These are phyloP conservation scores for Timema cristinae DNA, from an alignment of 2,888 invertebrate species.

Conservation along the genomic window DNA sequence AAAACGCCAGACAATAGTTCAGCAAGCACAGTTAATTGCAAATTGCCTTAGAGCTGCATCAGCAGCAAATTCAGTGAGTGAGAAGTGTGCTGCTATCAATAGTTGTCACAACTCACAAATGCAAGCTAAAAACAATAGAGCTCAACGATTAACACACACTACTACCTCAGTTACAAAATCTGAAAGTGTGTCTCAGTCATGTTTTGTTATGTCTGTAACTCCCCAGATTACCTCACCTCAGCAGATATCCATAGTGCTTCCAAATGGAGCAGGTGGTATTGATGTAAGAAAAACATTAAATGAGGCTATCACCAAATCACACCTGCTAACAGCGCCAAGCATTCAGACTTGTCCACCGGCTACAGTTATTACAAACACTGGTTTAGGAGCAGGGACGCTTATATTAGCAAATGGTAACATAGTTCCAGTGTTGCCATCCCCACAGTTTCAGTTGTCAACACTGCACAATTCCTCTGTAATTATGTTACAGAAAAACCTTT, in stretches of 20 bases:
- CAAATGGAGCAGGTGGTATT: slow-evolving; percentile 5
- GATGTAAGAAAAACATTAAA: neutral
- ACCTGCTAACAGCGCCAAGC: slow-evolving; percentile 23
- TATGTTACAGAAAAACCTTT: slow-evolving; percentile 22
- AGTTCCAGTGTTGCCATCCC: slow-evolving; percentile 40
- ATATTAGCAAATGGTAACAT: slow-evolving; percentile 44
- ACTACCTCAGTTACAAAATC: slow-evolving; percentile 17
- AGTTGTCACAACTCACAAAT: no score
- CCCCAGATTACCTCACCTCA: neutral
- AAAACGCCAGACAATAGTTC: no score
- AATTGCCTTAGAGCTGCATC: neutral
- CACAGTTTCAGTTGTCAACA: slow-evolving; percentile 27
- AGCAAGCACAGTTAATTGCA: no score
- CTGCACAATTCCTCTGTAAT: slow-evolving; percentile 21
- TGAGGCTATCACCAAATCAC: slow-evolving; percentile 19
- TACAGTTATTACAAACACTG: slow-evolving; percentile 8
- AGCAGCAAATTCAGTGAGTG: slow-evolving; percentile 9
- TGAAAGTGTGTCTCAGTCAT: slow-evolving; percentile 7
- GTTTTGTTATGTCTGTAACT: slow-evolving; percentile 20
- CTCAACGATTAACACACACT: slow-evolving; percentile 9
- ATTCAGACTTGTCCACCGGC: slow-evolving; percentile 21
- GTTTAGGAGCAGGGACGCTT: slow-evolving; percentile 43
- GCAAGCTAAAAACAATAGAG: no score
- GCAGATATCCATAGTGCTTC: slow-evolving; percentile 13
- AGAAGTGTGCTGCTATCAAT: slow-evolving; percentile 6